A percentile compares a stretch with the other conserved stretches of the same genome.
Conservation (phyloP, 2,797 vertebrate species). For the Echiichthys vipera region DNA sequence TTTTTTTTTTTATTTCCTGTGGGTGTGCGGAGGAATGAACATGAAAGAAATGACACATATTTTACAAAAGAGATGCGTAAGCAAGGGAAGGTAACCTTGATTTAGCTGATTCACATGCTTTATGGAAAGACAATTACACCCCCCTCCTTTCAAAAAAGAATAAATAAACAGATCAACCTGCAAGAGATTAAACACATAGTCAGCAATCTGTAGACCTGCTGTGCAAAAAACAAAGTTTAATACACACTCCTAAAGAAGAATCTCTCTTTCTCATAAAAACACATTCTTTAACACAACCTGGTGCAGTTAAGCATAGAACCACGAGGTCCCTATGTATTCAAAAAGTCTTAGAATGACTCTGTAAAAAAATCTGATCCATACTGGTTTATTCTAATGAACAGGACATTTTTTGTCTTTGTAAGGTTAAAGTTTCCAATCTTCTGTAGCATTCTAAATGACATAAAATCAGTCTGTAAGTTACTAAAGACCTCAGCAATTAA, state of each 20-base stretch:
- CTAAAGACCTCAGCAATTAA: not conserved
- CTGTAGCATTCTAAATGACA: not conserved
- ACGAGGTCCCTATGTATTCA: not conserved
- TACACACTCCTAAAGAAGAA: constrained; percentile 1
- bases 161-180: constrained; percentile 46
- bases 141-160: not conserved
- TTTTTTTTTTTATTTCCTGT: not conserved
- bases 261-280: not conserved
- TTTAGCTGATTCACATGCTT: constrained; percentile 44
- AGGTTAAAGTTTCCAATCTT: not conserved
- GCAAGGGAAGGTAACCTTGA: constrained; percentile 10
- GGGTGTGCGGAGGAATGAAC: not conserved
- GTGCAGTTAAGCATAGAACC: not conserved
- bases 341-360: not conserved
- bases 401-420: not conserved
- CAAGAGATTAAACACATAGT: constrained; percentile 38
- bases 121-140: constrained; percentile 17
- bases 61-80: not conserved
- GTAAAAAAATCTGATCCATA: not conserved
- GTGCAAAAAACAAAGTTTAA: constrained; percentile 22
- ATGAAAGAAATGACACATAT: constrained; percentile 8
- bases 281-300: constrained; percentile 1
- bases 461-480: not conserved
- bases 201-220: constrained; percentile 60
- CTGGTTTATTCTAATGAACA: not conserved